Conservation (phyloP, 2,888 invertebrate genomes). For the Tinea pellionella region DNA sequence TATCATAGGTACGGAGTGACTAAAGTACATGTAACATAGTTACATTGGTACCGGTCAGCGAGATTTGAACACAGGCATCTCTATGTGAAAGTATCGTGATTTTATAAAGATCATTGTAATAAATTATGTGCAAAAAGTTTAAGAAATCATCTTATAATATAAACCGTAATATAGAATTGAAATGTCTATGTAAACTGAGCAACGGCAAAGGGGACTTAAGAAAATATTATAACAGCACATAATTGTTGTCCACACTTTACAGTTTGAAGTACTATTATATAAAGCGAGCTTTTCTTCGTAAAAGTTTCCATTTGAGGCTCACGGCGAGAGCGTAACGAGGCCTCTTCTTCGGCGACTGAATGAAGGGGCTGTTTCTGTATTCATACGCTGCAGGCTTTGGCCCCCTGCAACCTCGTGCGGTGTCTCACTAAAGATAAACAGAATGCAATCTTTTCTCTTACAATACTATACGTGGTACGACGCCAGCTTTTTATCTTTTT, state of each 20-base stretch:
- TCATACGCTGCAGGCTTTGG: slow-evolving; percentile 34
- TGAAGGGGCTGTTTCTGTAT: slow-evolving; percentile 51
- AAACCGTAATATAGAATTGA: no score
- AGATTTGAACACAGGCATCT: no score
- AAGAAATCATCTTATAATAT: no score
- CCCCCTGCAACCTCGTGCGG: slow-evolving; percentile 2
- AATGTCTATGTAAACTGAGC: neutral
- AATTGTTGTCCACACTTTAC: slow-evolving; percentile 5
- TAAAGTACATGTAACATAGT: no score
- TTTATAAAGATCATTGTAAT: no score
- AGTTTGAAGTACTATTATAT: slow-evolving; percentile 5
- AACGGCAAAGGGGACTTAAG: neutral
- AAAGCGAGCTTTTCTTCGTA: slow-evolving; percentile 22
- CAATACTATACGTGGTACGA: neutral
- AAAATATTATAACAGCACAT: neutral
- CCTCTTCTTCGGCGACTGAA: slow-evolving; percentile 43
- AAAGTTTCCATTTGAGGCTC: slow-evolving; percentile 42
- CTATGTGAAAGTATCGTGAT: no score
- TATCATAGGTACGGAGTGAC: no score
- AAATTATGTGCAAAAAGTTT: no score
- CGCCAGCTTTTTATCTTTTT: neutral
- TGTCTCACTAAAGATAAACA: slow-evolving; percentile 28
- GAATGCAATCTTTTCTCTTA: slow-evolving; percentile 40
- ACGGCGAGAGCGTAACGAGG: slow-evolving; percentile 40
- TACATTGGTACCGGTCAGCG: no score